Evolutionary conservation across 1,140 invertebrate genomes (phyloP).

Genomic region (Eueides isabella): DNA sequence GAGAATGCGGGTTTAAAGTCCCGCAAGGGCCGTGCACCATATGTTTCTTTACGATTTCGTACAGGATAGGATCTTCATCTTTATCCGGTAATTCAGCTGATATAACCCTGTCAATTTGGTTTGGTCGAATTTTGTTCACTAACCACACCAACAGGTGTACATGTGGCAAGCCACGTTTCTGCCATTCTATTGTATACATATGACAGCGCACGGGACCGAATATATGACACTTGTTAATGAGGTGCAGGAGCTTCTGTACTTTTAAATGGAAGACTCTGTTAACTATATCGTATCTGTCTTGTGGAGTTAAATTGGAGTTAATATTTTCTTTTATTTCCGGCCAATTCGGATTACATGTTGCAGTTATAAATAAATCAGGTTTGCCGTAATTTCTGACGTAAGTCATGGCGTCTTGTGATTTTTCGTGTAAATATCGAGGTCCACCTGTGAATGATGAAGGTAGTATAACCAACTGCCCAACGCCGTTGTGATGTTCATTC

Average conservation of each 20-base stretch:
- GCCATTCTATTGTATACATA: slow-evolving; percentile 50
- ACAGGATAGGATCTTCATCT: slow-evolving; percentile 56
- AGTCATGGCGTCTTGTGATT: slow-evolving; percentile 55
- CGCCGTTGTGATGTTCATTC: slow-evolving; percentile 33
- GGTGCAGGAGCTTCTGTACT: slow-evolving; percentile 46
- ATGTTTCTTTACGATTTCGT: slow-evolving; percentile 56
- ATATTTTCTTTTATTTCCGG: slow-evolving; percentile 52
- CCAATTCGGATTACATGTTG: slow-evolving; percentile 79
- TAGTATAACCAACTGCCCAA: slow-evolving; percentile 46
- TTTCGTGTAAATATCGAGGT: slow-evolving; percentile 49
- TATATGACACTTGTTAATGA: slow-evolving; percentile 48
- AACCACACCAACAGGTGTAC: slow-evolving; percentile 46
- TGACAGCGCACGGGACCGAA: slow-evolving; percentile 45
- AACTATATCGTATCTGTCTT: slow-evolving; percentile 49
- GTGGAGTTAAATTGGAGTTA: slow-evolving; percentile 42
- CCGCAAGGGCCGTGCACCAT: slow-evolving; percentile 73
- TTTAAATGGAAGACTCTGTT: slow-evolving; percentile 50
- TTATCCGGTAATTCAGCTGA: slow-evolving; percentile 77
- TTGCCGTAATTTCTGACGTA: slow-evolving; percentile 68
- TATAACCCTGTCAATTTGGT: slow-evolving; percentile 67
- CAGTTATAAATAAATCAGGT: slow-evolving; percentile 68
- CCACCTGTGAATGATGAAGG: slow-evolving; percentile 48
- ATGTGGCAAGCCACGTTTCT: slow-evolving; percentile 51
- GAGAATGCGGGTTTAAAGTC: too few relatives aligned
- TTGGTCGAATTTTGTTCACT: slow-evolving; percentile 52